Evolutionary conservation across 1,140 invertebrate species (phyloP).

Genomic region (Neodiprion virginianus): DNA sequence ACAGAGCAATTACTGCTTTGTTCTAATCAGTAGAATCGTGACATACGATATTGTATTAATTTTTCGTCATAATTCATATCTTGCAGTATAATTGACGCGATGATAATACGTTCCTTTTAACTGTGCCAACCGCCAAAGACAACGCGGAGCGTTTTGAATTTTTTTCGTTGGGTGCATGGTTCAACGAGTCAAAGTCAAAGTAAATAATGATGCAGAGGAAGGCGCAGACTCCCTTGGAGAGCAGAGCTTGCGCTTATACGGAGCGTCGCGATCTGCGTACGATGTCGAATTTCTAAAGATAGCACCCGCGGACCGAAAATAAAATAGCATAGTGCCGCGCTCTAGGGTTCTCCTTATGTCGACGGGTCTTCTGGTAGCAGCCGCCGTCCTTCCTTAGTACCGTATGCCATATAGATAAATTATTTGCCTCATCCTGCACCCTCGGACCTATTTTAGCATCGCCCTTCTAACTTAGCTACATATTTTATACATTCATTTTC

Average conservation of each 20-base stretch:
- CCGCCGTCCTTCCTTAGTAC: neutral
- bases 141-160: too few species aligned
- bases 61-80: too few species aligned
- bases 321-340: conserved; percentile 39
- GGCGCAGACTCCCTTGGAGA: conserved; percentile 46
- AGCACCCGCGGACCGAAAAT: conserved; percentile 53
- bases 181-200: neutral
- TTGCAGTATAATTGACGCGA: too few species aligned
- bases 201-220: conserved; percentile 16
- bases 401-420: neutral
- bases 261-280: conserved; percentile 51
- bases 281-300: conserved; percentile 51
- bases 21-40: too few species aligned
- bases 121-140: too few species aligned
- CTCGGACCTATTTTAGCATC: too few species aligned
- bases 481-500: too few species aligned
- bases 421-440: too few species aligned
- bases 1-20: too few species aligned
- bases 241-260: conserved; percentile 61
- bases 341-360: conserved; percentile 15
- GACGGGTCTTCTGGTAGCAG: neutral
- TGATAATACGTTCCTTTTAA: too few species aligned
- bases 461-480: too few species aligned
- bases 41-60: too few species aligned
- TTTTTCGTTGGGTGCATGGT: neutral